Evolutionary conservation across 2,113 vertebrate genomes (phyloP).

Genomic region (Ammodramus savannarum): DNA sequence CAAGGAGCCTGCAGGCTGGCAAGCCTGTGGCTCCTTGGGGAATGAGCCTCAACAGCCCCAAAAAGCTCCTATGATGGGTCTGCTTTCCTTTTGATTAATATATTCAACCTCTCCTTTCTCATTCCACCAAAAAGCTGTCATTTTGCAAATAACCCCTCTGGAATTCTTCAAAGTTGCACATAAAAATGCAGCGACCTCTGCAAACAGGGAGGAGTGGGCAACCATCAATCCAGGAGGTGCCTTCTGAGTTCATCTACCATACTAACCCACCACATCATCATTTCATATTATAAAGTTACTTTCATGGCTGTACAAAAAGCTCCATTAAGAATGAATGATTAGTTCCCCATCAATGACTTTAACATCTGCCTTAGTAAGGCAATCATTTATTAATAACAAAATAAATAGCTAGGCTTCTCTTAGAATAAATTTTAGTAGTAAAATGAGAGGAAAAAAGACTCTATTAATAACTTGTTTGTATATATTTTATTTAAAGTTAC

Average conservation of each 20-base stretch:
- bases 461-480: neutral
- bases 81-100: neutral
- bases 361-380: neutral
- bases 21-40: fast-evolving
- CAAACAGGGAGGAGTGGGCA: neutral
- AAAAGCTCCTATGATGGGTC: neutral
- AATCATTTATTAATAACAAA: neutral
- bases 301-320: neutral
- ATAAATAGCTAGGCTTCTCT: neutral
- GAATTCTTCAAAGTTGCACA: neutral
- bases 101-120: neutral
- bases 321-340: neutral
- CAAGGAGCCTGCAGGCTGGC: neutral
- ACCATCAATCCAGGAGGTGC: neutral
- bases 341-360: neutral
- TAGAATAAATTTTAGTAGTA: neutral
- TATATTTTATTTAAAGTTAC: neutral
- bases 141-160: neutral
- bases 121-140: neutral
- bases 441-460: neutral
- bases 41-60: fast-evolving
- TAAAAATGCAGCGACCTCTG: neutral
- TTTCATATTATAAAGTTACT: neutral
- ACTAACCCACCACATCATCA: neutral
- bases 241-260: neutral